Evolutionary conservation across 1,140 invertebrate genomes (phyloP).

Genomic region (Leptestheria dahalacensis): DNA sequence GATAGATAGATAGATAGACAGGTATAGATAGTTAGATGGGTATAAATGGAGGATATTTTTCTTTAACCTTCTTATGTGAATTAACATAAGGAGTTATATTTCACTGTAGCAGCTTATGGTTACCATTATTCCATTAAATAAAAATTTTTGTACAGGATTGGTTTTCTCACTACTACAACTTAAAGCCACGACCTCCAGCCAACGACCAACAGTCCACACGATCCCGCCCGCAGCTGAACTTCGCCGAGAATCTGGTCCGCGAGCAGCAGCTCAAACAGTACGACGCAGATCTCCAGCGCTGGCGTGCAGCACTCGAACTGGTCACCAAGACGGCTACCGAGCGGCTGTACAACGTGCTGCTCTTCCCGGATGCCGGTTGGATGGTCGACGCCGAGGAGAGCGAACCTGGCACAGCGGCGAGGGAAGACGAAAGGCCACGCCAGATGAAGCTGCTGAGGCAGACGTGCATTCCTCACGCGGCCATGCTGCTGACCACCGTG

Average conservation of each 20-base stretch:
- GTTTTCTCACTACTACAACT: slow-evolving; percentile 67
- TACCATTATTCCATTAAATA: slow-evolving; percentile 39
- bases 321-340: slow-evolving; percentile 56
- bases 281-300: slow-evolving; percentile 54
- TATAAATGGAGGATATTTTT: no score
- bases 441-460: slow-evolving; percentile 60
- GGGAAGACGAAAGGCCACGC: slow-evolving; percentile 29
- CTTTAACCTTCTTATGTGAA: no score
- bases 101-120: no score
- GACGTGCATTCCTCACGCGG: slow-evolving; percentile 61
- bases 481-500: slow-evolving; percentile 60
- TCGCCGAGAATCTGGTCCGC: slow-evolving; percentile 72
- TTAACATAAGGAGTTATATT: no score
- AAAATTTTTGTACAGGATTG: slow-evolving; percentile 75
- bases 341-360: slow-evolving; percentile 68
- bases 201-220: slow-evolving; percentile 13
- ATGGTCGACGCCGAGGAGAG: slow-evolving; percentile 44
- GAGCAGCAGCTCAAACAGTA: slow-evolving; percentile 67
- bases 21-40: no score
- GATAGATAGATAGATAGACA: no score
- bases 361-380: slow-evolving; percentile 83
- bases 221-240: slow-evolving; percentile 34
- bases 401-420: slow-evolving; percentile 39
- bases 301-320: slow-evolving; percentile 47
- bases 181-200: slow-evolving; percentile 38